These are phyloP conservation scores for Trichogramma evanescens DNA, from an alignment of 2,888 invertebrate genomes.

Conservation along the genomic window DNA sequence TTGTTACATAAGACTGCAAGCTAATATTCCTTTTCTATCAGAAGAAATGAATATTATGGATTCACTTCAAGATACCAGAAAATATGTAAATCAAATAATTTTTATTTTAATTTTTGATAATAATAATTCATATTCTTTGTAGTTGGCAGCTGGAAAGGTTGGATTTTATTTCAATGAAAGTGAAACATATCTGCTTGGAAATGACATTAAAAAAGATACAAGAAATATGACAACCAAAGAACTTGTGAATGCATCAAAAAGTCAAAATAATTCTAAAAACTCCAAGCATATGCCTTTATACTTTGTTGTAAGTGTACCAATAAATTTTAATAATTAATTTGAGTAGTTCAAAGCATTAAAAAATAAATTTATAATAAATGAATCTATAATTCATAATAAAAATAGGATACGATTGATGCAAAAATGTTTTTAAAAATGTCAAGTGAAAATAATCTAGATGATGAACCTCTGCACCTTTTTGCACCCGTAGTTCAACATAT, in stretches of 20 bases:
- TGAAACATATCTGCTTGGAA: conserved; percentile 60
- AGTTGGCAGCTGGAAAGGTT: conserved; percentile 66
- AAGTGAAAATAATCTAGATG: conserved; percentile 52
- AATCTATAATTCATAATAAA: not conserved
- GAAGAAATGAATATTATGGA: conserved; percentile 53
- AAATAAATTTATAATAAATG: not conserved
- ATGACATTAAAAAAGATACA: conserved; percentile 49
- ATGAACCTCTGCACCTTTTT: conserved; percentile 37
- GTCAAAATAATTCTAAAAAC: not conserved
- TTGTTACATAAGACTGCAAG: conserved; percentile 62
- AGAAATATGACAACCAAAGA: conserved; percentile 27
- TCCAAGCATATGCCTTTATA: too few relatives aligned
- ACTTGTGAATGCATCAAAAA: not conserved
- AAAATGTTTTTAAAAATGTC: conserved; percentile 59
- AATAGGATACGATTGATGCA: conserved; percentile 56
- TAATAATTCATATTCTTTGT: conserved; percentile 19
- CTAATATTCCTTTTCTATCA: conserved; percentile 59
- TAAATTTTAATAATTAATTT: too few relatives aligned
- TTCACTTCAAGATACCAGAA: conserved; percentile 59
- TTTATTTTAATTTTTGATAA: conserved; percentile 3
- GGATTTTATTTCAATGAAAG: conserved; percentile 64
- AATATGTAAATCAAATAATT: conserved; percentile 50
- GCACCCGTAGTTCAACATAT: conserved; percentile 57
- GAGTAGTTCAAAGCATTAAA: not conserved
- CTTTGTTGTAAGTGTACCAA: too few relatives aligned